These are phyloP conservation scores for Mesitornis unicolor DNA, from an alignment of 2,113 vertebrate genomes.

Conservation along the genomic window DNA sequence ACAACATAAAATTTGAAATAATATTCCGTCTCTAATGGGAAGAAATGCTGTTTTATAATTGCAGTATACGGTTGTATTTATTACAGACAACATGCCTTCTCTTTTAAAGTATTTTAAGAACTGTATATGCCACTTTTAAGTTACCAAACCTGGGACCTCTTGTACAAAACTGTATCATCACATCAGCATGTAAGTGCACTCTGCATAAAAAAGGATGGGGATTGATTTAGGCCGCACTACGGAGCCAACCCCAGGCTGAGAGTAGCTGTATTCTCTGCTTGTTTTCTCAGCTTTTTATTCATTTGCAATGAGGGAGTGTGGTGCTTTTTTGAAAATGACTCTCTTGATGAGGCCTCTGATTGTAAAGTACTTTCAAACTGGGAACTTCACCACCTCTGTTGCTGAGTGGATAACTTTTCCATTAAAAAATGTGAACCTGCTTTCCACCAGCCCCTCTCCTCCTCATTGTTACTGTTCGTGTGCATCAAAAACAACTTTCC, in stretches of 20 bases:
- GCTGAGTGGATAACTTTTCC: conserved; percentile 71
- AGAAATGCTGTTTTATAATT: conserved; percentile 26
- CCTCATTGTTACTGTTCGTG: conserved; percentile 12
- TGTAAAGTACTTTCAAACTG: conserved; percentile 76
- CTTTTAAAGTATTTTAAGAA: conserved; percentile 57
- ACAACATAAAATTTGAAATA: neutral
- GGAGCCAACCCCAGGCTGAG: conserved; percentile 67
- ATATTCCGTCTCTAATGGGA: neutral
- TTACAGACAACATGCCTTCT: conserved; percentile 13
- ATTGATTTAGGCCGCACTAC: conserved; percentile 66
- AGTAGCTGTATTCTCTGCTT: conserved; percentile 72
- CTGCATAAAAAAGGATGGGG: conserved; percentile 69
- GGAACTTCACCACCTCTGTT: conserved; percentile 69
- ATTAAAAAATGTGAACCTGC: conserved; percentile 62
- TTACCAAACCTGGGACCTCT: conserved; percentile 71
- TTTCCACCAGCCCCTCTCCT: conserved; percentile 35
- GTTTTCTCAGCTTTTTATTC: conserved; percentile 74
- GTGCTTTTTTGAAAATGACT: conserved; percentile 74
- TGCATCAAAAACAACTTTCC: neutral
- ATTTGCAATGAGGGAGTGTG: conserved; percentile 69
- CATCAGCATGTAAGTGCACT: conserved; percentile 74
- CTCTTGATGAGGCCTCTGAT: conserved; percentile 73
- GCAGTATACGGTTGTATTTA: neutral
- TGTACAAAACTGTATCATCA: conserved; percentile 70
- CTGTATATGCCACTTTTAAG: conserved; percentile 57